A percentile compares a stretch with the other conserved stretches of the same genome.
These are phyloP conservation scores for Cryptoprocta ferox DNA, from an alignment of 2,797 vertebrate genomes.

Conservation along the genomic window DNA sequence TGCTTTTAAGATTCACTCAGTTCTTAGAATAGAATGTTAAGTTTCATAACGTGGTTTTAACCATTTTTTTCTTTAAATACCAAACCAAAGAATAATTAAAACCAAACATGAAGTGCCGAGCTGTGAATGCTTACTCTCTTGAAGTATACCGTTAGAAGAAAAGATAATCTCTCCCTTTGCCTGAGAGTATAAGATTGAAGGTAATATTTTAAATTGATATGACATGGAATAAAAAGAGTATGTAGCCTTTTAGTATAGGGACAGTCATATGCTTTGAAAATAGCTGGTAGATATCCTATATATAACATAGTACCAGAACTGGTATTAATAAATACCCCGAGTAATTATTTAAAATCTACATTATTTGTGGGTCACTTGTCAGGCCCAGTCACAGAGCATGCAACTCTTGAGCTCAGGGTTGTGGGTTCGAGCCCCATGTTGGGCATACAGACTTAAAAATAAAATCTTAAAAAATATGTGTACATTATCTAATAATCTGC, in stretches of 20 bases:
- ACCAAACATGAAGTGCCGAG: not conserved
- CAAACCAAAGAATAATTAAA: slow-evolving; percentile 31
- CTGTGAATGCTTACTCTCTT: not conserved
- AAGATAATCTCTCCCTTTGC: not conserved
- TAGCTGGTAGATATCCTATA: not conserved
- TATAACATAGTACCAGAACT: not conserved
- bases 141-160: not conserved
- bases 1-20: not conserved
- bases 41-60: not conserved
- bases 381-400: not conserved
- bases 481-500: not conserved
- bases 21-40: slow-evolving; percentile 45
- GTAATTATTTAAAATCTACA: not conserved
- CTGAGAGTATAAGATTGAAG: slow-evolving; percentile 7
- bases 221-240: not conserved
- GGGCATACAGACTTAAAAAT: not conserved
- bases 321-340: not conserved
- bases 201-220: not conserved
- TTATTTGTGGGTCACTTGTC: not conserved
- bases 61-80: not conserved
- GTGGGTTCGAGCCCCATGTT: not conserved
- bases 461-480: not conserved
- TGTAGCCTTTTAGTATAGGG: not conserved
- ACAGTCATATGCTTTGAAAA: not conserved
- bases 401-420: not conserved